phyloP scores from a whole-genome alignment of 2,888 invertebrate species.

The Cantharis nigra region DNA sequence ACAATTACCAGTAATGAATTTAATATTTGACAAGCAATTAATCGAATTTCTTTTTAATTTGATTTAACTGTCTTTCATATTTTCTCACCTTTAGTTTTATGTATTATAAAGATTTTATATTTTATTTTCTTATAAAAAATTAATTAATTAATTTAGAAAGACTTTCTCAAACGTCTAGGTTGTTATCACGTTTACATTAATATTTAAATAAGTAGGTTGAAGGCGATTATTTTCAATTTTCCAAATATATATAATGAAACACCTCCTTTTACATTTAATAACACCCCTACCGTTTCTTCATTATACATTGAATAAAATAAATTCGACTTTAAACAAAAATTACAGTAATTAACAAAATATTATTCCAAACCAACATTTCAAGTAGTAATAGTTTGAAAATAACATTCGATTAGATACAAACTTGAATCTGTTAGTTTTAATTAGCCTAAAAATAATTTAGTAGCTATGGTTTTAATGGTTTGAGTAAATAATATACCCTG shows the following conservation, averaged over 20 bases:
- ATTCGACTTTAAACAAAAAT: neutral
- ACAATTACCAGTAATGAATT: neutral
- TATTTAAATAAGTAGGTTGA: neutral
- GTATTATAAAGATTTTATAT: neutral
- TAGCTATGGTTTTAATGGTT: neutral
- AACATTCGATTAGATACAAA: neutral
- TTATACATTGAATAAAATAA: neutral
- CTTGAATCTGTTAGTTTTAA: neutral
- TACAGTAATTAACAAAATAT: neutral
- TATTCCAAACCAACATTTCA: neutral
- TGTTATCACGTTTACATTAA: neutral
- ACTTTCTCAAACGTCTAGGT: neutral
- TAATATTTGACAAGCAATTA: neutral
- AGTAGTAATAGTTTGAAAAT: neutral
- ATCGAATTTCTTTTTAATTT: neutral
- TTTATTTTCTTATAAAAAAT: neutral
- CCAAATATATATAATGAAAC: neutral
- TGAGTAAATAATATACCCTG: neutral
- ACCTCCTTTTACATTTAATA: neutral
- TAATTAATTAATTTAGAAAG: neutral
- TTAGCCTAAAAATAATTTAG: neutral
- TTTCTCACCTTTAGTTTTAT: neutral
- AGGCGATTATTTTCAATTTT: neutral
- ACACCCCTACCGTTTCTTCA: neutral
- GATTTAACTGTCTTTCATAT: neutral